Conservation (phyloP, 53 echinoderm and acorn worm genomes). For the Temnopleurus reevesii region DNA sequence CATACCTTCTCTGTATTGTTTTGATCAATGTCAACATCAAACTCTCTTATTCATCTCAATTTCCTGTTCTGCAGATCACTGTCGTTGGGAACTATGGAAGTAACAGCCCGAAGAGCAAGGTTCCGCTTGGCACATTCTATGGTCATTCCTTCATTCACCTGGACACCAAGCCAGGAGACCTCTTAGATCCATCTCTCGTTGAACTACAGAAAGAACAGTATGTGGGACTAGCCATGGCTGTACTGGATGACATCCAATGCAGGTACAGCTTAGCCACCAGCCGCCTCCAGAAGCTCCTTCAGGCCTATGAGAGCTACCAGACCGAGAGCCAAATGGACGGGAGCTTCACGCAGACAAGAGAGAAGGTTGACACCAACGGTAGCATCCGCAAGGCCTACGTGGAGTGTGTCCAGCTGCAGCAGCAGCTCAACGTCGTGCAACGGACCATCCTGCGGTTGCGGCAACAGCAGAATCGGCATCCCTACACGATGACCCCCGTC, state of each 20-base stretch:
- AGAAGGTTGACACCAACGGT: constrained; percentile 57
- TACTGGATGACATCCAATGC: constrained; percentile 96
- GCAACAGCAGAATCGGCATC: constrained; percentile 72
- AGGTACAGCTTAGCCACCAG: constrained; percentile 87
- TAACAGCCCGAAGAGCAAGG: constrained; percentile 91
- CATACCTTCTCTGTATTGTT: too few relatives aligned
- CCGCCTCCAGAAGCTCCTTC: constrained; percentile 77
- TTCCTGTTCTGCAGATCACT: constrained; percentile 71
- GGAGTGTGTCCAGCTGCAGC: constrained; percentile 89
- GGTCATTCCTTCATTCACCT: constrained; percentile 82
- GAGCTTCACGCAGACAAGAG: constrained; percentile 11
- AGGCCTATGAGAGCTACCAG: constrained; percentile 44
- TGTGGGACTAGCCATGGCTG: constrained; percentile 69
- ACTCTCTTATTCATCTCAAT: not conserved
- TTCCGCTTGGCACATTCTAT: constrained; percentile 96
- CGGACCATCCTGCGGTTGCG: constrained; percentile 62
- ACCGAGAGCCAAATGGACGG: constrained; percentile 58
- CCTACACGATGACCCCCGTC: constrained; percentile 25
- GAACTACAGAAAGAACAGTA: constrained; percentile 81
- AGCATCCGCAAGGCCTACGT: constrained; percentile 75
- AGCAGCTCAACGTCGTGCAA: constrained; percentile 80
- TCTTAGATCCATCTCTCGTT: constrained; percentile 53
- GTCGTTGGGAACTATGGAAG: constrained; percentile 97
- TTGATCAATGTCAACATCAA: too few relatives aligned
- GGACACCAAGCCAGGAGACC: constrained; percentile 14